Percentiles rank a stretch among this genome's conserved stretches.
phyloP scores from a whole-genome alignment of 2,797 vertebrate species.

The Monodelphis domestica region DNA sequence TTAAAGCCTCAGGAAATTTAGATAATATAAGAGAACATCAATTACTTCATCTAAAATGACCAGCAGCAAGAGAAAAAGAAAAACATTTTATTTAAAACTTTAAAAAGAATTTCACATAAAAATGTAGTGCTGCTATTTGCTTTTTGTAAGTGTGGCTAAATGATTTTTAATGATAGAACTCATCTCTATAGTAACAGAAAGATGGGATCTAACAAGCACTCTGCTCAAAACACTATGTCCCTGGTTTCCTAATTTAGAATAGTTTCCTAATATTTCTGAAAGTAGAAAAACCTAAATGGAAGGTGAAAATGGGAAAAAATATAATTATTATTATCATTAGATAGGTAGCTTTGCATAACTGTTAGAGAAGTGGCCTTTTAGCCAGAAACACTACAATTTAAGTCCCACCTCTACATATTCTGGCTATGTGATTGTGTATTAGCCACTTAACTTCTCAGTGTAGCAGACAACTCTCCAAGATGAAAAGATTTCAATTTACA shows the following conservation, averaged over 20 bases:
- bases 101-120: neutral
- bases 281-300: neutral
- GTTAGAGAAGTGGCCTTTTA: neutral
- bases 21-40: neutral
- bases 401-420: neutral
- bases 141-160: neutral
- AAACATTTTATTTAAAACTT: neutral
- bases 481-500: neutral
- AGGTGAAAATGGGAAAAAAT: neutral
- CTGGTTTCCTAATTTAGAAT: neutral
- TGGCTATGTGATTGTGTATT: neutral
- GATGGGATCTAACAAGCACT: neutral
- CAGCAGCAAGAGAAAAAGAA: neutral
- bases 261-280: neutral
- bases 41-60: constrained; percentile 11
- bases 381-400: neutral
- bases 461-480: neutral
- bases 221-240: neutral
- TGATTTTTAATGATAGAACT: neutral
- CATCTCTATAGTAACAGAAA: neutral
- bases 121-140: neutral
- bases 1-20: neutral
- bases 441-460: neutral
- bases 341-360: neutral
- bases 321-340: neutral